Evolutionary conservation across 2,797 vertebrate species (phyloP).

Genomic region (Hemitrygon akajei): DNA sequence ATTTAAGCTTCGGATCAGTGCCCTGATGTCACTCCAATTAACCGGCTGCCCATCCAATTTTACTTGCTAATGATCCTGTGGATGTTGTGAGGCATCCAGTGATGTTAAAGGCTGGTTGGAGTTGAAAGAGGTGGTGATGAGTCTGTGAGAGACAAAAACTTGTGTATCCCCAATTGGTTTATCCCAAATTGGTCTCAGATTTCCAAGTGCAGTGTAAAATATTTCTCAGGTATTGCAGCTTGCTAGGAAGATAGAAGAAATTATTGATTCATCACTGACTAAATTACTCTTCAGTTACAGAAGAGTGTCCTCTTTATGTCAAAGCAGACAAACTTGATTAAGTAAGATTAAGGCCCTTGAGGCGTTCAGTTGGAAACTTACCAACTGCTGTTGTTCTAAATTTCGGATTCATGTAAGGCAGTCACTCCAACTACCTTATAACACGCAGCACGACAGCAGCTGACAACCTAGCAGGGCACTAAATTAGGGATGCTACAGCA

Average conservation of each 20-base stretch:
- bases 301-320: constrained; percentile 8
- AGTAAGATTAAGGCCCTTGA: not conserved
- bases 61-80: not conserved
- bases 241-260: not conserved
- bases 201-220: not conserved
- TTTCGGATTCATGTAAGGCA: not conserved
- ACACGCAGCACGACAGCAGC: not conserved
- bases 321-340: constrained; percentile 18
- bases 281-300: not conserved
- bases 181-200: not conserved
- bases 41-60: not conserved
- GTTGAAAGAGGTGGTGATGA: no score
- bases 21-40: not conserved
- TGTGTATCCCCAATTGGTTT: not conserved
- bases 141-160: no score
- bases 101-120: not conserved
- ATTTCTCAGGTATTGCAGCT: not conserved
- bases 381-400: not conserved
- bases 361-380: not conserved
- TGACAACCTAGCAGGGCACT: not conserved
- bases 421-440: not conserved
- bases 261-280: not conserved
- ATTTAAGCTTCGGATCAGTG: not conserved
- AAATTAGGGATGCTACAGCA: not conserved
- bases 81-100: not conserved